Evolutionary conservation across 2,797 vertebrate species (phyloP).

Genomic region (Anas capensis): DNA sequence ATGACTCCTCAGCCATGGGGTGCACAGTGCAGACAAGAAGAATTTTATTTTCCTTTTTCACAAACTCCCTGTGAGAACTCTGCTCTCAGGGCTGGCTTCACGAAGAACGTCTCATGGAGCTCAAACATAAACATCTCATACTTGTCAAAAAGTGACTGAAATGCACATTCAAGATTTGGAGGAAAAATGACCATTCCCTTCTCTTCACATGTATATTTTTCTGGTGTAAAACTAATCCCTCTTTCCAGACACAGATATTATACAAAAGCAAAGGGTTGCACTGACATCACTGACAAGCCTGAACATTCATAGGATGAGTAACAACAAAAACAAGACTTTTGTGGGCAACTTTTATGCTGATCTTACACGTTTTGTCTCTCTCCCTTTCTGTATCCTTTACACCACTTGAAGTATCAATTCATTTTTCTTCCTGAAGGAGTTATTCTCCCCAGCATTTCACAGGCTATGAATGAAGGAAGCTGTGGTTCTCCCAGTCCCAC

Average conservation of each 20-base stretch:
- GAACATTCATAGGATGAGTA: constrained; percentile 26
- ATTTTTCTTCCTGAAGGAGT: not conserved
- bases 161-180: not conserved
- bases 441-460: not conserved
- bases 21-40: not conserved
- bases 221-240: not conserved
- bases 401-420: not conserved
- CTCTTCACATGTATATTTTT: not conserved
- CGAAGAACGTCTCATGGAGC: not conserved
- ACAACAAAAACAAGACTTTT: constrained; percentile 19
- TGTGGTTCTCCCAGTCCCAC: not conserved
- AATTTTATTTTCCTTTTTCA: not conserved
- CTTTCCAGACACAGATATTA: constrained; percentile 39
- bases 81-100: not conserved
- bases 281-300: constrained; percentile 24
- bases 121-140: not conserved
- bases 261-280: constrained; percentile 24
- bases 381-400: not conserved
- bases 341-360: not conserved
- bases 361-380: not conserved
- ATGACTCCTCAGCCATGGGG: not conserved
- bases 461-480: not conserved
- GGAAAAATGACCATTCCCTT: not conserved
- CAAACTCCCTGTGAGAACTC: not conserved
- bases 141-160: not conserved